A percentile compares a stretch with the other conserved stretches of the same genome.
Conservation (phyloP, 2,888 invertebrate species). For the Eulithis testata region DNA sequence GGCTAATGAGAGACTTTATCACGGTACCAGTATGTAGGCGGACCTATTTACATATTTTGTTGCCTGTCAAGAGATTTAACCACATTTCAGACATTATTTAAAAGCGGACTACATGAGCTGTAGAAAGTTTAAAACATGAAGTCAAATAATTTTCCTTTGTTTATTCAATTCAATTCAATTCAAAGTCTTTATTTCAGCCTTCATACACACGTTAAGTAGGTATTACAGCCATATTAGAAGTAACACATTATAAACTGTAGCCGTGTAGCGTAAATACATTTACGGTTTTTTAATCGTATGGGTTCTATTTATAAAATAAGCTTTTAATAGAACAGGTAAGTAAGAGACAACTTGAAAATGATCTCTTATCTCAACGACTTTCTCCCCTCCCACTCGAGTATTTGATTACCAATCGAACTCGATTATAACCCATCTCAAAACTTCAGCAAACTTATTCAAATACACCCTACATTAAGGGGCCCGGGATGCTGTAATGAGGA, state of each 20-base stretch:
- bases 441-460: slow-evolving; percentile 23
- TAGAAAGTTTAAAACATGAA: no score
- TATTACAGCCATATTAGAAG: no score
- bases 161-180: no score
- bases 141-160: no score
- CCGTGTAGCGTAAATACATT: no score
- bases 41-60: slow-evolving; percentile 16
- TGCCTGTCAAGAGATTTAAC: slow-evolving; percentile 10
- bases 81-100: slow-evolving; percentile 1
- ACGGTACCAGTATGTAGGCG: background rate
- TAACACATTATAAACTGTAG: no score
- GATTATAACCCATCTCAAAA: slow-evolving; percentile 11
- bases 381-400: background rate
- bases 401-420: slow-evolving; percentile 11
- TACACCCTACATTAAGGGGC: slow-evolving; percentile 13
- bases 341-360: no score
- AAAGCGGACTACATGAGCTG: background rate
- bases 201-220: no score
- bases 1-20: slow-evolving; percentile 27
- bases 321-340: no score
- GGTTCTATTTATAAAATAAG: no score
- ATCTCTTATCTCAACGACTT: background rate
- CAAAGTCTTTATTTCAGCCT: no score
- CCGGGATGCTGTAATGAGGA: slow-evolving; percentile 22
- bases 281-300: no score